Evolutionary conservation across 2,888 invertebrate genomes (phyloP).

Genomic region (Biston betularia): DNA sequence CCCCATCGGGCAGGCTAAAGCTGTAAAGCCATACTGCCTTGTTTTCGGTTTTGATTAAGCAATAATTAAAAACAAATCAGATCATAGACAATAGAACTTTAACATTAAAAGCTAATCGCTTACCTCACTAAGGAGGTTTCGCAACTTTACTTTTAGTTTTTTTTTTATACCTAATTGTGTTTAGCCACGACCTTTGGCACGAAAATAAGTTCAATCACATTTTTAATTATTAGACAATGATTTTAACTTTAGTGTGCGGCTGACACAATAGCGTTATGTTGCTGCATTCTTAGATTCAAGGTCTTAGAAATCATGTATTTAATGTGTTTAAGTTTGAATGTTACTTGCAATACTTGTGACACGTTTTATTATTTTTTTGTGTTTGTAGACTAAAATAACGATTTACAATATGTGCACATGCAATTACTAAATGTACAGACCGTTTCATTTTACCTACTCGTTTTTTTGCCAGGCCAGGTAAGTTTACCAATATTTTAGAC

Average conservation of each 20-base stretch:
- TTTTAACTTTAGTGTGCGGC: slow-evolving; percentile 30
- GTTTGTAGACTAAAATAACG: neutral
- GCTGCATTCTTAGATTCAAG: slow-evolving; percentile 38
- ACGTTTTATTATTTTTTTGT: neutral
- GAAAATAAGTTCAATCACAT: slow-evolving; percentile 39
- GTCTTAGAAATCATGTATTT: slow-evolving; percentile 21
- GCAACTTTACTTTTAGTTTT: slow-evolving; percentile 26
- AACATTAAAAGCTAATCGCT: slow-evolving; percentile 23
- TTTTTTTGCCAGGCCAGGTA: too few relatives aligned
- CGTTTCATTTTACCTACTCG: too few relatives aligned
- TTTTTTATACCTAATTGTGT: slow-evolving; percentile 36
- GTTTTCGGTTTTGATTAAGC: too few relatives aligned
- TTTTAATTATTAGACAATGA: slow-evolving; percentile 45
- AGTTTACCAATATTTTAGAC: too few relatives aligned
- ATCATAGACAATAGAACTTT: slow-evolving; percentile 23
- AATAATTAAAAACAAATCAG: slow-evolving; percentile 19
- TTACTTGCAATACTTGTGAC: slow-evolving; percentile 26
- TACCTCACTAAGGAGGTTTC: slow-evolving; percentile 29
- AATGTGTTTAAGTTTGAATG: slow-evolving; percentile 25
- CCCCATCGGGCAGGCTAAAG: too few relatives aligned
- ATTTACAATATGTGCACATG: neutral
- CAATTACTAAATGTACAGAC: neutral
- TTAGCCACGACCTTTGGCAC: slow-evolving; percentile 40
- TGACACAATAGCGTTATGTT: slow-evolving; percentile 35
- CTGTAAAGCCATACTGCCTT: too few relatives aligned